Evolutionary conservation across 1,140 invertebrate species (phyloP).

Genomic region (Drosophila setifemur): DNA sequence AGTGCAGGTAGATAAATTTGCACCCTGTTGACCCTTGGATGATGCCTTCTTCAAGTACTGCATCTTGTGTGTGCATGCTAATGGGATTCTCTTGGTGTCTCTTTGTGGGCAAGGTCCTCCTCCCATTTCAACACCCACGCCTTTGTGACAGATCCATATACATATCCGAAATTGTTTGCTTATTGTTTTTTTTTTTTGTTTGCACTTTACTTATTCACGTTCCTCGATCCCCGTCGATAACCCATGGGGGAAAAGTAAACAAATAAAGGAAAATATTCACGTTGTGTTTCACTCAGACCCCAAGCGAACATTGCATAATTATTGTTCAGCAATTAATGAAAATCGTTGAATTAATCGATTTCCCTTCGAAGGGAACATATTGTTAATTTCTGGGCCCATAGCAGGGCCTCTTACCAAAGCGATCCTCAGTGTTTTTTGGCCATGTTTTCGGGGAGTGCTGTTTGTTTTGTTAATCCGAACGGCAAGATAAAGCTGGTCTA

Average conservation of each 20-base stretch:
- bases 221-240: background rate
- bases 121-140: slow-evolving; percentile 21
- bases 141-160: slow-evolving; percentile 2
- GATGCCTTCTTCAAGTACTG: slow-evolving; percentile 19
- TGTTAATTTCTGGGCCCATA: slow-evolving; percentile 30
- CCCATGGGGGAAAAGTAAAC: slow-evolving; percentile 5
- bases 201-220: no score
- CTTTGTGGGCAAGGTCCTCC: slow-evolving; percentile 16
- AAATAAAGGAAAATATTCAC: slow-evolving; percentile 8
- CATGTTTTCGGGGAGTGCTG: slow-evolving; percentile 12
- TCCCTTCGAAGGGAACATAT: background rate
- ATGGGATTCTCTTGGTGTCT: slow-evolving; percentile 24
- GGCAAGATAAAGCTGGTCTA: slow-evolving; percentile 61
- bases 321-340: slow-evolving; percentile 21
- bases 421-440: background rate
- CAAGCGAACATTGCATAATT: slow-evolving; percentile 18
- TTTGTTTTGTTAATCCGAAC: slow-evolving; percentile 60
- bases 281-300: background rate
- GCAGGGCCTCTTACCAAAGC: slow-evolving; percentile 2
- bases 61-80: background rate
- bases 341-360: slow-evolving; percentile 22
- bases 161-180: background rate
- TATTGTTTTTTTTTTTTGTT: background rate
- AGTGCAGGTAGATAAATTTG: slow-evolving; percentile 18
- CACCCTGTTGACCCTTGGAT: slow-evolving; percentile 21